Evolutionary conservation across 2,888 invertebrate genomes (phyloP), one percentile per base, ranked within the genome.

Genomic region (Meliscaeva auricollis): DNA sequence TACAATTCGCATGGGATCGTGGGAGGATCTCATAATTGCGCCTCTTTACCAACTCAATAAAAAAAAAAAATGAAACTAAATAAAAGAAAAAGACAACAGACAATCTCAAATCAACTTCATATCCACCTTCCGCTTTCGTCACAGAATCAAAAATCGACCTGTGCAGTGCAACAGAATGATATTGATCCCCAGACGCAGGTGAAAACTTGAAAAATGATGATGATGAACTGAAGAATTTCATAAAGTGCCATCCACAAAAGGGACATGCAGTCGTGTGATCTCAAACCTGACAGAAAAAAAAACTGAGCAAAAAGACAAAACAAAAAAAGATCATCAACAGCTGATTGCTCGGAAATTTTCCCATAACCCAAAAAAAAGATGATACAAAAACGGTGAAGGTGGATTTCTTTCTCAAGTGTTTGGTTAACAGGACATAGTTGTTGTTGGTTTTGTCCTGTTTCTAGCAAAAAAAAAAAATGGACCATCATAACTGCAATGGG

Each of bases 291-390:
- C 83, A 78, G 69, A 48, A 44, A 38, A 35, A 22, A 41, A 46
- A 62, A 30, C 26, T 13, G 9, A 38, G 38, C 38, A 54, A 38
- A 78, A 46, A 54, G 54, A 52, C 75, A 56, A 38, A 8, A 50
- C 52, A 80, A 68, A 62, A 83, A 54, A 73, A 72, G 68, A 77
- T 70, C 75, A 80, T 60, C 76, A 85, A 81, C 85, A 85, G 85
- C 85, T 85, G 85, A 85, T 85, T 77, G 85, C 81, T 20, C n/a
- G 17, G 69, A 77, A 85, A 81, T 85, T 72, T 85, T 85, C 85
- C 85, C 85, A 85, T 77, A 85, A 62, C 62, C 73, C 60, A 74
- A 46, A 48, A 20, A 48, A 48, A 54, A 73, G 41, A 73, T n/a
- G 66, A 75, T 68, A 44, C 35, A 50, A 35, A 52, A 50, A 11